Percentiles rank a stretch among this genome's conserved stretches.
Conservation (phyloP, 2,113 vertebrate species). For the Microtus oregoni region DNA sequence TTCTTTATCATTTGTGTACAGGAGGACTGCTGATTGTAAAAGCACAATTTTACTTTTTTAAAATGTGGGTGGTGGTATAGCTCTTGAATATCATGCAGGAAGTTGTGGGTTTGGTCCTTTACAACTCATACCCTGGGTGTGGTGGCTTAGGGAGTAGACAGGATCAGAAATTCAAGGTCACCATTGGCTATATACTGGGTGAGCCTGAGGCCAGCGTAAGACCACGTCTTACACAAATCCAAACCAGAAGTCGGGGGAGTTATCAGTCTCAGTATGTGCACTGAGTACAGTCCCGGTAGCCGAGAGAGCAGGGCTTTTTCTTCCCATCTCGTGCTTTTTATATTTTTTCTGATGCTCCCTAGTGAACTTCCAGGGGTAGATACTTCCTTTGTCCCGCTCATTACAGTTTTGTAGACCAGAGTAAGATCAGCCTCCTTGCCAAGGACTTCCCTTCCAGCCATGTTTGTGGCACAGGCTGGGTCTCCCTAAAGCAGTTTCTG, state of each 20-base stretch:
- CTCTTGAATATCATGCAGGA: not conserved
- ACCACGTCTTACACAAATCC: not conserved
- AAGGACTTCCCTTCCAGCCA: not conserved
- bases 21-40: not conserved
- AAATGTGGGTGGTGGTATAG: not conserved
- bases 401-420: rapidly evolving
- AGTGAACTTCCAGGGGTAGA: not conserved
- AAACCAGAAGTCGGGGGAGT: not conserved
- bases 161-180: not conserved
- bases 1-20: no score
- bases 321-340: not conserved
- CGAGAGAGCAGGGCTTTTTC: no score
- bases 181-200: not conserved
- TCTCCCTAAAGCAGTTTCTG: constrained; percentile 19
- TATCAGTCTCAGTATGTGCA: not conserved
- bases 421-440: not conserved
- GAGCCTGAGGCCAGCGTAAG: not conserved
- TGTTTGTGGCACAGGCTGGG: not conserved
- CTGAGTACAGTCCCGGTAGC: not conserved
- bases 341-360: not conserved
- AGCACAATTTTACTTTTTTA: not conserved
- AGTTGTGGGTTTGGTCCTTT: not conserved
- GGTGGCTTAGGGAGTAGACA: not conserved
- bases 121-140: not conserved
- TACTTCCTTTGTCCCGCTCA: rapidly evolving